Evolutionary conservation across 2,113 vertebrate genomes (phyloP).

Genomic region (Hoplias malabaricus): DNA sequence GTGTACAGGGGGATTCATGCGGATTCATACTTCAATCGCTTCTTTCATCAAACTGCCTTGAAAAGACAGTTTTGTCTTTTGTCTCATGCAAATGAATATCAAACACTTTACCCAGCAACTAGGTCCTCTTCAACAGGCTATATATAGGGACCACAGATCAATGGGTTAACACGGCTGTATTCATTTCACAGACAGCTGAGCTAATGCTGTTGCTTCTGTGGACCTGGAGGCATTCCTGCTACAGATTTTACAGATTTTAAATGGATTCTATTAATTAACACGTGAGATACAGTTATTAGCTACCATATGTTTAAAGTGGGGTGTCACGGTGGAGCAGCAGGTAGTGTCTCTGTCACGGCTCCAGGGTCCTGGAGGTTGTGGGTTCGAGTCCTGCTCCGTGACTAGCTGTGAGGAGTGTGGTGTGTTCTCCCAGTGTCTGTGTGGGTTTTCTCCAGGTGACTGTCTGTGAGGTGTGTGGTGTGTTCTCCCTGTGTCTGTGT

Average conservation of each 20-base stretch:
- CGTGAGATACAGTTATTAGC: too few species aligned
- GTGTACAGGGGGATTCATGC: not conserved
- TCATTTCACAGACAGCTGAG: conserved; percentile 45
- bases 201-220: conserved; percentile 2
- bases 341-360: too few species aligned
- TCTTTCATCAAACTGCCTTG: not conserved
- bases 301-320: too few species aligned
- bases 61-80: conserved; percentile 6
- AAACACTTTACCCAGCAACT: conserved; percentile 45
- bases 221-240: not conserved
- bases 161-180: conserved; percentile 30
- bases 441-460: too few species aligned
- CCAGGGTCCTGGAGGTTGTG: too few species aligned
- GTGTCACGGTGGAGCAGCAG: too few species aligned
- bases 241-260: not conserved
- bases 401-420: too few species aligned
- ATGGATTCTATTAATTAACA: not conserved
- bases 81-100: conserved; percentile 44
- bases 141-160: conserved; percentile 54
- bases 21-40: not conserved
- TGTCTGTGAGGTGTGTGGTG: too few species aligned
- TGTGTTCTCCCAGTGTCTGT: too few species aligned
- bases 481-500: too few species aligned
- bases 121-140: not conserved
- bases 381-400: too few species aligned